Percentiles rank a stretch among this genome's conserved stretches.
Evolutionary conservation across 2,888 invertebrate species (phyloP).

Genomic region (Eupsilia transversa): DNA sequence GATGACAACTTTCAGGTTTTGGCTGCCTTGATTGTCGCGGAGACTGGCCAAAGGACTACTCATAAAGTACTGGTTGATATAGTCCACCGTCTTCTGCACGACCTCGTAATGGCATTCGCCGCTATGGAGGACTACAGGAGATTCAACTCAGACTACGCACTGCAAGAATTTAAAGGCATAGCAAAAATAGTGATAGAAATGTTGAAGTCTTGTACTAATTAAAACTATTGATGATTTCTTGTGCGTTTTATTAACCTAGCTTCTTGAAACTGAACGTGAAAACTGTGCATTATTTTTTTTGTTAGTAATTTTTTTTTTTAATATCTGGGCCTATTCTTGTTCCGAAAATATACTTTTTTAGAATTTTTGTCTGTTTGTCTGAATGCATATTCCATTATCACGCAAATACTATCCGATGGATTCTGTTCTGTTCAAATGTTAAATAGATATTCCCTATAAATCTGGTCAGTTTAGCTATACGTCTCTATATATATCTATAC

Average conservation of each 20-base stretch:
- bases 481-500: no score
- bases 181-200: conserved; percentile 72
- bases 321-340: no score
- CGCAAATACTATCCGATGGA: no score
- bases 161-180: conserved; percentile 73
- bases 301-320: no score
- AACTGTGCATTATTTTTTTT: no score
- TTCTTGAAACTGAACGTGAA: not conserved
- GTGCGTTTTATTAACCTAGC: conserved; percentile 20
- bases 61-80: conserved; percentile 67
- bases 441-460: no score
- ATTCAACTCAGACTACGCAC: conserved; percentile 61
- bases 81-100: conserved; percentile 69
- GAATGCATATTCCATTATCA: no score
- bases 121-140: conserved; percentile 69
- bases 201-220: conserved; percentile 73
- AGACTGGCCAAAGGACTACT: conserved; percentile 70
- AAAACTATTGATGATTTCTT: conserved; percentile 24
- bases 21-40: conserved; percentile 68
- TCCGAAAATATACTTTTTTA: no score
- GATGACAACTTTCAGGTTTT: conserved; percentile 69
- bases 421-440: no score
- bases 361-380: no score
- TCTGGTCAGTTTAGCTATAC: no score
- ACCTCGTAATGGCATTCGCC: conserved; percentile 75